Base-by-base conservation (phyloP, 2,888 invertebrate genomes). In the Crossocerus cetratus region DNA sequence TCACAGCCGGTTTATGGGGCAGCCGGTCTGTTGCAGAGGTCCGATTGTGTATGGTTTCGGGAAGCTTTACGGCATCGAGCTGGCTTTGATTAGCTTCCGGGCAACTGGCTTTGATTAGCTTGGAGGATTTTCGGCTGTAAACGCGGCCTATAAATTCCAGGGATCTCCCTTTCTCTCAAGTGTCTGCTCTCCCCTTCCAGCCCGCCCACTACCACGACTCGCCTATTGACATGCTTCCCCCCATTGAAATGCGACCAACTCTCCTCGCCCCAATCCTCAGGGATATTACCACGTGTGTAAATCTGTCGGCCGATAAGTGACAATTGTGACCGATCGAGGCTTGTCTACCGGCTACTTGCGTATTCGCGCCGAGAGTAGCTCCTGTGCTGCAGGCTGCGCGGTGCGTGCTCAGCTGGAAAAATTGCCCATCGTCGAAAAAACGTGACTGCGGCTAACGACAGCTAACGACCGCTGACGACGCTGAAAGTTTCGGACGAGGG, bases 1-100 rank as follows among this genome's bases (percentile, higher is more conserved):
- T 72, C 73, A 60, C 56, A 61, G 68, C 32, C 53, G 23, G 14
- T 71, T 56, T 67, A 53, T 65, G 32, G 69, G 56, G 5, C 65
- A n/a, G n/a, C 16, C 54, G 16, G 45, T 58, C 56, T 64, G 11
- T 32, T 32, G 5, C 11, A 32, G 8, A 32, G 32, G 32, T 2
- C 11, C 2, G 32, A 32, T 32, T 32, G 8, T 32, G 0, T 32
- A 32, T 32, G 32, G 32, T 32, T 32, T 32, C 32, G 3, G 14
- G 21, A 55, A 55, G 55, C 21, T 16, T 11, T 49, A 16, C 16
- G 16, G 14, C 16, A n/a, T 49, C 49, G 49, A 13, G 16, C 2
- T n/a, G 45, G 16, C 16, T 49, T 49, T 49, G 49, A 49, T 49
- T 49, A 16, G 16, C 49, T 49, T n/a, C n/a, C 4, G 49, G 11